Evolutionary conservation across 2,888 invertebrate genomes (phyloP), one percentile per base, ranked within the genome.

Genomic region (Parnassius mnemosyne): DNA sequence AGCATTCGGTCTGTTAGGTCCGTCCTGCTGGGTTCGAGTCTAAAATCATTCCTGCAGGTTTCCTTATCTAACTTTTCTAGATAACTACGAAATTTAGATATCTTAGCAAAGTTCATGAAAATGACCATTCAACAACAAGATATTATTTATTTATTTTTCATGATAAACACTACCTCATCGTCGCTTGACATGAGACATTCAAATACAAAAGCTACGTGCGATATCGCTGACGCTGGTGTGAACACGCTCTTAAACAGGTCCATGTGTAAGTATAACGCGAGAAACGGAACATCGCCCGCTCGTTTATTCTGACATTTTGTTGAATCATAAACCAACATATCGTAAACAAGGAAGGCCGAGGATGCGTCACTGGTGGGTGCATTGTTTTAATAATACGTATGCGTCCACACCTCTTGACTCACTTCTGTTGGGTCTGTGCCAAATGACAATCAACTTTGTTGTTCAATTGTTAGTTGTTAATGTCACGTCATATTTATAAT

Each of bases 301-400:
- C 42, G 42, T 53, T 49, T 49, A 64, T 65, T 66, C 70, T 69
- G 72, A 72, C 74, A 74, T 69, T 34, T 71, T 77, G 79, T 78
- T 79, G 77, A 76, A 75, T 78, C 74, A 78, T 82, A 83, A 79
- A 80, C 77, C 73, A 69, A 68, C 69, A 65, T 68, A 71, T 71
- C 66, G 74, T 79, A 78, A 80, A 83, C 81, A 78, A 76, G 80
- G 77, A 81, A 80, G 75, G 65, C 59, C 61, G 54, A 64, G 68
- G 72, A 76, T 83, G 84, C 79, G 80, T 82, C 79, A 81, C 63
- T 53, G 34, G 34, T 13, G 20, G 25, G 10, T 63, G 69, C 72
- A 83, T 83, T 82, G 82, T 84, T 81, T 66, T 74, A 75, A 76
- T 77, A 74, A 76, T 77, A 76, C 73, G n/a, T 73, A 68, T 68